Conservation (phyloP, 2,888 invertebrate genomes). For the Lasioglossum calceatum region DNA sequence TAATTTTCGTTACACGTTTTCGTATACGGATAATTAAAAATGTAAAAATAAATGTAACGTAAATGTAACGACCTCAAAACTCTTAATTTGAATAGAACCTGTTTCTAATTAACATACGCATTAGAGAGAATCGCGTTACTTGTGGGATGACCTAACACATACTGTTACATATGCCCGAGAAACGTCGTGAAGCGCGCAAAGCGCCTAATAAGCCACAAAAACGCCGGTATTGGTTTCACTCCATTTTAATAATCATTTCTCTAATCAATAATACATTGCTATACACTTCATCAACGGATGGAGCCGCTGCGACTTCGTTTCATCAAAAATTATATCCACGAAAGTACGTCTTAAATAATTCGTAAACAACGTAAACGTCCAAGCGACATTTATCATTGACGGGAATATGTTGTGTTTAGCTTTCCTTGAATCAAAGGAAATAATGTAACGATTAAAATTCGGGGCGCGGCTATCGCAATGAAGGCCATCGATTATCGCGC, state of each 20-base stretch:
- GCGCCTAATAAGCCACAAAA: constrained; percentile 59
- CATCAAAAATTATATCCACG: constrained; percentile 46
- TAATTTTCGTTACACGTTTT: neutral
- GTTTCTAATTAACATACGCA: neutral
- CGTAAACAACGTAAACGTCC: constrained; percentile 52
- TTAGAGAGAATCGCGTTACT: neutral
- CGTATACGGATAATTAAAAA: neutral
- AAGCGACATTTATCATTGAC: constrained; percentile 39
- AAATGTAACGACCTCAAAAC: neutral
- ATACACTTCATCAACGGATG: constrained; percentile 65
- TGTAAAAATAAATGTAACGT: neutral
- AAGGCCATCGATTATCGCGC: neutral
- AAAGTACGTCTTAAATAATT: constrained; percentile 63
- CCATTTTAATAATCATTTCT: constrained; percentile 69
- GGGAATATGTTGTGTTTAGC: constrained; percentile 32
- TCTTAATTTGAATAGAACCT: neutral
- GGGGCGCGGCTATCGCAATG: constrained; percentile 55
- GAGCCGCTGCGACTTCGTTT: constrained; percentile 54
- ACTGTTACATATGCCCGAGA: constrained; percentile 40
- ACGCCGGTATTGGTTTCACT: constrained; percentile 63
- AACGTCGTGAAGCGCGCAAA: constrained; percentile 49
- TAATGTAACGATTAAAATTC: constrained; percentile 53
- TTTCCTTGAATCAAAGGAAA: constrained; percentile 53
- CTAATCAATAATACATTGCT: constrained; percentile 68
- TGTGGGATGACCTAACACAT: constrained; percentile 28